Evolutionary conservation across 2,797 vertebrate genomes (phyloP).

Genomic region (Etheostoma perlongum): DNA sequence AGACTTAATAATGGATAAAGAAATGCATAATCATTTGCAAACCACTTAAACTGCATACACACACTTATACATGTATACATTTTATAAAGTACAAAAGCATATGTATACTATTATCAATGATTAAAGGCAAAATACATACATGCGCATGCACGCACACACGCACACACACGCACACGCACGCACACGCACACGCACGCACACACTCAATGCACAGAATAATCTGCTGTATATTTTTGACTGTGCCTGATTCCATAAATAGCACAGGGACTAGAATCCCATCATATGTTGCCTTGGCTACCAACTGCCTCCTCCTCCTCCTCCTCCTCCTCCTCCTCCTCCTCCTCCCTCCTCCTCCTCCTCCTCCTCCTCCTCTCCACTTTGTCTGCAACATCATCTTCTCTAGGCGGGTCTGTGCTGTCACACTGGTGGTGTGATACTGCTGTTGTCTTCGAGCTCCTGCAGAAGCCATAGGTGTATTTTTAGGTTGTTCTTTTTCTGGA

Average conservation of each 20-base stretch:
- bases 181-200: slow-evolving; percentile 13
- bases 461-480: slow-evolving; percentile 62
- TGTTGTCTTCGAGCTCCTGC: slow-evolving; percentile 45
- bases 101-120: background rate
- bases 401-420: slow-evolving; percentile 63
- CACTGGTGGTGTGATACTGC: slow-evolving; percentile 36
- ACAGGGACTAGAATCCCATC: slow-evolving; percentile 70
- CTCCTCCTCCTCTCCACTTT: slow-evolving; percentile 39
- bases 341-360: slow-evolving; percentile 13
- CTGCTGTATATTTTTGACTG: slow-evolving; percentile 66
- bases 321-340: slow-evolving; percentile 25
- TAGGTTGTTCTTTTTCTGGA: slow-evolving; percentile 19
- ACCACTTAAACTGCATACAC: background rate
- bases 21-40: background rate
- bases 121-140: background rate
- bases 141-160: slow-evolving; percentile 7
- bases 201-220: slow-evolving; percentile 40
- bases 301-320: slow-evolving; percentile 41
- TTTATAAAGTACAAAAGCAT: background rate
- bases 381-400: slow-evolving; percentile 44
- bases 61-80: background rate
- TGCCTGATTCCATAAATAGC: slow-evolving; percentile 83
- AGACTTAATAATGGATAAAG: slow-evolving; percentile 9
- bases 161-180: background rate
- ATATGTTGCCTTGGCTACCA: slow-evolving; percentile 84